A percentile compares a stretch with the other conserved stretches of the same genome.
These are phyloP conservation scores for Sussaba pulchella DNA, from an alignment of 2,888 invertebrate species.

Conservation along the genomic window DNA sequence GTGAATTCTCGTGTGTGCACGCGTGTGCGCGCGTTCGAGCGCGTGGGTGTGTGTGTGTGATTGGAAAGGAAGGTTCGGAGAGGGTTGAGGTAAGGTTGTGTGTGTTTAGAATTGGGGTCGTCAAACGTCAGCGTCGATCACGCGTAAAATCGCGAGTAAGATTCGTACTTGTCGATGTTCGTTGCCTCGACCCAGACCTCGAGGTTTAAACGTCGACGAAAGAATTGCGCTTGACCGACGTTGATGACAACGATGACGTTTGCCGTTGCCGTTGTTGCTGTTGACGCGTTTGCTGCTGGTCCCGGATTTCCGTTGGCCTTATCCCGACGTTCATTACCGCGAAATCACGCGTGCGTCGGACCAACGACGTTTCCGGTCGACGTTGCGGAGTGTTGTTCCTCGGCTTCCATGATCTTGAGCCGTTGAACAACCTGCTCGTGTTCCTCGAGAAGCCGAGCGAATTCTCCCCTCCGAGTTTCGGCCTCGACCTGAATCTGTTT, in stretches of 20 bases:
- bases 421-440: constrained; percentile 84
- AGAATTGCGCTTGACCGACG: not conserved
- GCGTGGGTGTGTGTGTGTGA: no score
- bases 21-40: no score
- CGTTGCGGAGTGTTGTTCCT: constrained; percentile 74
- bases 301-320: constrained; percentile 41
- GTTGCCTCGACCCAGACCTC: constrained; percentile 34
- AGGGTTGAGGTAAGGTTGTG: no score
- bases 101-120: constrained; percentile 12
- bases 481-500: constrained; percentile 83
- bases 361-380: constrained; percentile 72
- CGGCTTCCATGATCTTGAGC: constrained; percentile 83
- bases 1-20: no score
- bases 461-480: constrained; percentile 83
- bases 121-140: constrained; percentile 44
- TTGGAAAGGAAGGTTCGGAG: no score
- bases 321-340: constrained; percentile 8
- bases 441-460: constrained; percentile 83
- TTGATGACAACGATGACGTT: not conserved
- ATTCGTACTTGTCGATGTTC: constrained; percentile 39
- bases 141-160: constrained; percentile 38
- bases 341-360: constrained; percentile 78
- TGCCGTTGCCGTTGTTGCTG: not conserved
- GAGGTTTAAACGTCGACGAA: constrained; percentile 9
- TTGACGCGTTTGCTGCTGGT: constrained; percentile 39